These are phyloP conservation scores for Agrypnia vestita DNA, from an alignment of 1,140 invertebrate genomes.

Conservation along the genomic window DNA sequence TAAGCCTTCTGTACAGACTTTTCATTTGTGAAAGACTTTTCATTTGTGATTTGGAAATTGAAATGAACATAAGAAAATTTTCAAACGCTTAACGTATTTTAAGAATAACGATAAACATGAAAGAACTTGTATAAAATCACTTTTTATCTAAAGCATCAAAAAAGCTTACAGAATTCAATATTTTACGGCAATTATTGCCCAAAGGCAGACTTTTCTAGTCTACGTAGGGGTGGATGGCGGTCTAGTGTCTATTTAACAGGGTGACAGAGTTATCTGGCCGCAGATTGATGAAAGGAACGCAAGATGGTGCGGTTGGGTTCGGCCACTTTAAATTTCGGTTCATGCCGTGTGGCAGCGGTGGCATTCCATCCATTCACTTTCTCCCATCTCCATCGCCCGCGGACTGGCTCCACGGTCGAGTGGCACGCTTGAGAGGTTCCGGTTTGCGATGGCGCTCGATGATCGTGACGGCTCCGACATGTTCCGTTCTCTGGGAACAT, in stretches of 20 bases:
- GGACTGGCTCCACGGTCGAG: neutral
- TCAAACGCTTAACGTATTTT: too few species aligned
- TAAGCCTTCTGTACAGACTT: too few species aligned
- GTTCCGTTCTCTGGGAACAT: neutral
- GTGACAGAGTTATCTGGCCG: neutral
- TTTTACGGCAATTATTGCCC: too few species aligned
- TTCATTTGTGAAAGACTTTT: too few species aligned
- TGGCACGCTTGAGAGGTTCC: neutral
- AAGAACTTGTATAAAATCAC: too few species aligned
- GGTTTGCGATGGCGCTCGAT: constrained; percentile 4
- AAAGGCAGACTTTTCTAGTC: neutral
- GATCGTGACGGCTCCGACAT: neutral
- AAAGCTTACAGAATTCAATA: too few species aligned
- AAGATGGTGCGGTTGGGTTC: neutral
- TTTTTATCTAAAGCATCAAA: too few species aligned
- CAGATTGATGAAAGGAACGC: neutral
- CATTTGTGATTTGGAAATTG: too few species aligned
- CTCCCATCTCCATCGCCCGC: neutral
- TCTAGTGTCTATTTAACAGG: neutral
- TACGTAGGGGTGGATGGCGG: neutral
- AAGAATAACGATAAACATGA: too few species aligned
- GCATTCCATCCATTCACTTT: constrained; percentile 28
- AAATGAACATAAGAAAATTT: too few species aligned
- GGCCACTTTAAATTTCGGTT: neutral
- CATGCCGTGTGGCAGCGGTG: constrained; percentile 4